Evolutionary conservation across 2,888 invertebrate genomes (phyloP).

Genomic region (Pollenia griseotomentosa): DNA sequence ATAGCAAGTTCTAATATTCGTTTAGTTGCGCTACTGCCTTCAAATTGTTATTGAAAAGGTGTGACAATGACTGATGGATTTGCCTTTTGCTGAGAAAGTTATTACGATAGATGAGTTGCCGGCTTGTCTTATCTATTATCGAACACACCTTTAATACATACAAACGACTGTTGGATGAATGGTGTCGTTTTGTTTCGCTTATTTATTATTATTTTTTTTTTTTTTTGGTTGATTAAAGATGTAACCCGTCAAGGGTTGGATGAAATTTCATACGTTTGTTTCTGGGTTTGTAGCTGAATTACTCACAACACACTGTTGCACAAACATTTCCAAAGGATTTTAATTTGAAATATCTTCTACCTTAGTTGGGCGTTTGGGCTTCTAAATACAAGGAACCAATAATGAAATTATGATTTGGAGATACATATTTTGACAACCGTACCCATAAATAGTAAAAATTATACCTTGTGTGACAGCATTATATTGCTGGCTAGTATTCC

Average conservation of each 20-base stretch:
- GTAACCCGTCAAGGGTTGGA: slow-evolving; percentile 19
- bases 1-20: slow-evolving; percentile 42
- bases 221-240: slow-evolving; percentile 18
- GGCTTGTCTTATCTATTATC: slow-evolving; percentile 70
- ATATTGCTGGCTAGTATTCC: slow-evolving; percentile 12
- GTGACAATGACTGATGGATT: slow-evolving; percentile 84
- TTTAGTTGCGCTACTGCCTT: slow-evolving; percentile 51
- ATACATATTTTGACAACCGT: slow-evolving; percentile 46
- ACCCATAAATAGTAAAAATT: not conserved
- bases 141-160: slow-evolving; percentile 70
- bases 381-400: slow-evolving; percentile 14
- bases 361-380: not conserved
- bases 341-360: slow-evolving; percentile 14
- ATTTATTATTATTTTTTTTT: no score
- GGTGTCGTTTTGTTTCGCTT: slow-evolving; percentile 22
- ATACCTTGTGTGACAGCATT: not conserved
- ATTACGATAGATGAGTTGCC: slow-evolving; percentile 43
- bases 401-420: slow-evolving; percentile 43
- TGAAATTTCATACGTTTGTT: slow-evolving; percentile 48
- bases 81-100: slow-evolving; percentile 61
- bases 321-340: not conserved
- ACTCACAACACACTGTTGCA: not conserved
- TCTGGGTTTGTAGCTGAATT: not conserved
- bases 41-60: slow-evolving; percentile 75
- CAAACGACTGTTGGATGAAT: slow-evolving; percentile 43